phyloP scores from a whole-genome alignment of 2,797 vertebrate genomes.

The Syndactyla subalaris region DNA sequence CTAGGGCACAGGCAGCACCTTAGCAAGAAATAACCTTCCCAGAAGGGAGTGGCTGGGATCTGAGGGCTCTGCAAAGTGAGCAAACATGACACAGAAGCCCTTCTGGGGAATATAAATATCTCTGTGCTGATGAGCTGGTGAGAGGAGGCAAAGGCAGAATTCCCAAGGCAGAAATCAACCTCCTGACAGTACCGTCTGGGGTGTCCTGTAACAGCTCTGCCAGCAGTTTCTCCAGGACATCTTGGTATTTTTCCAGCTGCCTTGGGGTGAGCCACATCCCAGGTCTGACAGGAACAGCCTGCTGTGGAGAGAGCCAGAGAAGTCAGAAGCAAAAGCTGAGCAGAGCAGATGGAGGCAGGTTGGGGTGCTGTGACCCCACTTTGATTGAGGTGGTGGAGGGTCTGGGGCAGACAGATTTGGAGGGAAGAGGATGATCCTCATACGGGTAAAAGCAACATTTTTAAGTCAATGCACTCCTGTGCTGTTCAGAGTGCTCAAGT shows the following conservation, averaged over 20 bases:
- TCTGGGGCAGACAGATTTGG: background rate
- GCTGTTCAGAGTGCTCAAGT: background rate
- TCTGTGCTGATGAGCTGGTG: background rate
- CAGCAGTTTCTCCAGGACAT: conserved; percentile 67
- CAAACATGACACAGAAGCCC: conserved; percentile 6
- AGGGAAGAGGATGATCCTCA: background rate
- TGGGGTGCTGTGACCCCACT: background rate
- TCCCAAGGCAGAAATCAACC: conserved; percentile 18
- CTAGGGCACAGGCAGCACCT: background rate
- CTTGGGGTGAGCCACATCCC: conserved; percentile 66
- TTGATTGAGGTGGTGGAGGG: background rate
- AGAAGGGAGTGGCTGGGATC: background rate
- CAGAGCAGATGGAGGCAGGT: background rate
- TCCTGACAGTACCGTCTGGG: conserved; percentile 21
- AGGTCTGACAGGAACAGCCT: conserved; percentile 67
- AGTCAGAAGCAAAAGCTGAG: conserved; percentile 1
- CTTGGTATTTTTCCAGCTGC: conserved; percentile 75
- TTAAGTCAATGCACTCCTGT: background rate
- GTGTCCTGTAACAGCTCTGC: conserved; percentile 48
- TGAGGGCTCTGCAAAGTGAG: conserved; percentile 26
- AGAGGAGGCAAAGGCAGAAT: conserved; percentile 26
- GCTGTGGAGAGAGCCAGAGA: conserved; percentile 60
- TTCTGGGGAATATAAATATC: conserved; percentile 45
- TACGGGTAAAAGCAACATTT: background rate
- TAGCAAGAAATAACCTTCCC: background rate